Evolutionary conservation across 2,797 vertebrate species (phyloP), one percentile per base, ranked within the genome.

Genomic region (Hippocampus kuda): DNA sequence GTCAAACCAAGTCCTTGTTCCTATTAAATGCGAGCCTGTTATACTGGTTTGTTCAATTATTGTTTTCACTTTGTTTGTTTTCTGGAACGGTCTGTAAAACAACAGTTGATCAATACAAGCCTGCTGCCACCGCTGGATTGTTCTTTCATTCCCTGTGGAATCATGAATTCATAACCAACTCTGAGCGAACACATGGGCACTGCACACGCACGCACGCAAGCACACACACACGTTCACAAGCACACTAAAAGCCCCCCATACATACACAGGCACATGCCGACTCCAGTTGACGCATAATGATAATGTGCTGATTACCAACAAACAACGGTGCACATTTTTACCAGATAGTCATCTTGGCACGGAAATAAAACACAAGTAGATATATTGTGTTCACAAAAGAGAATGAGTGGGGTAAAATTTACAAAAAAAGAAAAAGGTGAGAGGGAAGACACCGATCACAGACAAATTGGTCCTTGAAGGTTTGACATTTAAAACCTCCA

Each of bases 71-170:
- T 65, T 24, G 42, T 48, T 65, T 48, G 44, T 48, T 49, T 65
- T 5, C 44, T 27, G 24, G 24, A 65, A 48, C 16, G 16, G 15
- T 15, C 16, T 26, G 48, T 65, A 20, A 65, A 49, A 65, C 44
- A 65, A 48, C 13, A 48, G 5, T 16, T 48, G 63, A 48, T 65
- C 63, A 48, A 65, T 65, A 65, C 16, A 26, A 65, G 24, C 44
- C 24, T 30, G 63, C 44, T 49, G 24, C 63, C 44, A 48, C 15
- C 15, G 46, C 63, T 49, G 44, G 48, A 65, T 65, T 48, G 63
- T 5, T 48, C 24, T 65, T 65, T 49, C 8, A 65, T 46, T 49
- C 44, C 63, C 63, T 5, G n/a, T 27, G 44, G 44, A 48, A 16
- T 12, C 24, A 7, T 7, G 20, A 62, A 44, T 64, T 64, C 41